These are phyloP conservation scores for Tragelaphus buxtoni DNA, from an alignment of 2,113 vertebrate genomes.

Conservation along the genomic window DNA sequence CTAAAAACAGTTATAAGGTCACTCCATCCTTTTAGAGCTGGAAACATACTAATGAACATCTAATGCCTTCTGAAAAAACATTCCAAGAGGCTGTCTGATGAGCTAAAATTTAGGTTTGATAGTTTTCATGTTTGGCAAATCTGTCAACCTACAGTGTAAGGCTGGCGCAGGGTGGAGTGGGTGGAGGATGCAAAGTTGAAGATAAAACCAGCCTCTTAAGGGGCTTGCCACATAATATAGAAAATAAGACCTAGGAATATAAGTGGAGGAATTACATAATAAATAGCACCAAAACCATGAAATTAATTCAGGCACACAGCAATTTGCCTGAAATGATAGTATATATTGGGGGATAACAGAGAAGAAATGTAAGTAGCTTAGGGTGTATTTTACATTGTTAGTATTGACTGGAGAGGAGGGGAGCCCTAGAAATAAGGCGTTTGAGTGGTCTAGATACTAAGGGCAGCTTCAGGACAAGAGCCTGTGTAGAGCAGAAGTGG, in stretches of 20 bases:
- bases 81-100: not conserved
- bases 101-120: not conserved
- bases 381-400: not conserved
- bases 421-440: not conserved
- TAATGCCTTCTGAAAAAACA: not conserved
- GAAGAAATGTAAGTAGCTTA: not conserved
- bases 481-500: not conserved
- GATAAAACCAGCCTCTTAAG: not conserved
- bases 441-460: not conserved
- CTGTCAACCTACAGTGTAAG: not conserved
- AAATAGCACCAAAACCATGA: not conserved
- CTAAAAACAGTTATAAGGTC: not conserved
- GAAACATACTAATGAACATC: not conserved
- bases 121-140: not conserved
- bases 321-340: not conserved
- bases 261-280: not conserved
- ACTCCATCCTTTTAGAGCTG: not conserved
- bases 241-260: not conserved
- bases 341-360: not conserved
- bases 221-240: too few species aligned
- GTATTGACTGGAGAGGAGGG: not conserved
- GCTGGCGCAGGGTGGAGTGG: not conserved
- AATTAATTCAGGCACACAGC: not conserved
- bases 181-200: not conserved
- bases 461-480: not conserved